Percentiles rank a stretch among this genome's conserved stretches.
Evolutionary conservation across 1,140 invertebrate species (phyloP).

Genomic region (Pachyrhynchus sulphureomaculatus): DNA sequence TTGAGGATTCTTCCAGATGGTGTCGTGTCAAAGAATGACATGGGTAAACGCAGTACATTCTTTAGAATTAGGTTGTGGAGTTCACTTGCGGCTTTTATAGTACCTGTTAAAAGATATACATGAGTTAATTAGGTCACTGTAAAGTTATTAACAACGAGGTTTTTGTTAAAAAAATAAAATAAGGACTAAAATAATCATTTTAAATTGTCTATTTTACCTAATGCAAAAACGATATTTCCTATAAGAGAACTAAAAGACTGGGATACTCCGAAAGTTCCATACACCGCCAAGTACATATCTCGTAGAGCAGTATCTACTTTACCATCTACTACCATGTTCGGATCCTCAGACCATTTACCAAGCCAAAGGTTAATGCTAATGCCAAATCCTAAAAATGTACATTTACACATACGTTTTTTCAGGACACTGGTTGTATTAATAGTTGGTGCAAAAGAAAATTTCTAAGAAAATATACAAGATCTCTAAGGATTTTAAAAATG

Average conservation of each 20-base stretch:
- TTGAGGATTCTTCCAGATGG: conserved; percentile 72
- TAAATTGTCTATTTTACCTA: conserved; percentile 6
- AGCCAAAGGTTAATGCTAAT: conserved; percentile 91
- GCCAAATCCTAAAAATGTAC: conserved; percentile 62
- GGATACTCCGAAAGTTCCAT: conserved; percentile 79
- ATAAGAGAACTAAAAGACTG: conserved; percentile 56
- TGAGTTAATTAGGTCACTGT: too few relatives aligned
- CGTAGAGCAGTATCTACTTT: conserved; percentile 60
- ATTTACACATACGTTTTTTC: too few relatives aligned
- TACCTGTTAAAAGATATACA: conserved; percentile 1
- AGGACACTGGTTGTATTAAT: too few relatives aligned
- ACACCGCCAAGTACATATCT: conserved; percentile 84
- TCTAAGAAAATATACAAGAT: too few relatives aligned
- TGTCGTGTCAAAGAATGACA: conserved; percentile 74
- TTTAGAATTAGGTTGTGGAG: conserved; percentile 64
- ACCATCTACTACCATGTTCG: conserved; percentile 57
- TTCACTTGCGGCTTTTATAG: conserved; percentile 56
- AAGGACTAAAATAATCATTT: too few relatives aligned
- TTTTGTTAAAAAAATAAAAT: too few relatives aligned
- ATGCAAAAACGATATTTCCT: conserved; percentile 6
- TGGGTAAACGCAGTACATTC: conserved; percentile 64
- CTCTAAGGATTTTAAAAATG: too few relatives aligned
- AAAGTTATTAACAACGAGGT: too few relatives aligned
- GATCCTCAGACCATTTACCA: conserved; percentile 72
- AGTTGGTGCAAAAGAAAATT: too few relatives aligned